These are phyloP conservation scores for Ciona savignyi DNA, from an alignment of 23 tunicate genomes.

Conservation along the genomic window DNA sequence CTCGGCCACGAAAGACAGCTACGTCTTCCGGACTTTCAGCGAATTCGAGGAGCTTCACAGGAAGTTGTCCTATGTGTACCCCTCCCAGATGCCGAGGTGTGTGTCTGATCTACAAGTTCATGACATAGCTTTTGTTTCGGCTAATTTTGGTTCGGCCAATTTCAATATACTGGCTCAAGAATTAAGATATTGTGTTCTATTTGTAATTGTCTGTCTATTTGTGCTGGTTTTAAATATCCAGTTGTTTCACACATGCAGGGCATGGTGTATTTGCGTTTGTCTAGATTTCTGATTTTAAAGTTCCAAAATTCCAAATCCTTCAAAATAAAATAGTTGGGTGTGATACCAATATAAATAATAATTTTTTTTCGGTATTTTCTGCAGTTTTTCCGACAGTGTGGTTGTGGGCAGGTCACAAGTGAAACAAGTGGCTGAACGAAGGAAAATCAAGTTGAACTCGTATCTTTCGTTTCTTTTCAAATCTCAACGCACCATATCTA, in stretches of 20 bases:
- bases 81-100: conserved; percentile 33
- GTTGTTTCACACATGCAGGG: too few species aligned
- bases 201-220: too few species aligned
- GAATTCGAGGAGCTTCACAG: conserved; percentile 85
- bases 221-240: too few species aligned
- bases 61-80: conserved; percentile 39
- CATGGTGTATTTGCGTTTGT: too few species aligned
- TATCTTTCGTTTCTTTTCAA: conserved; percentile 42
- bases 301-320: conserved; percentile 11
- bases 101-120: too few species aligned
- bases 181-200: too few species aligned
- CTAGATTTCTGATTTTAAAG: not conserved
- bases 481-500: conserved; percentile 37
- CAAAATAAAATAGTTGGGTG: conserved; percentile 23
- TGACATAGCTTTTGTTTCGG: too few species aligned
- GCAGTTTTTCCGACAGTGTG: conserved; percentile 71
- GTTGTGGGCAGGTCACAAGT: conserved; percentile 87
- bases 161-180: too few species aligned
- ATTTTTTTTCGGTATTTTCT: conserved; percentile 3
- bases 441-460: conserved; percentile 48
- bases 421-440: conserved; percentile 86
- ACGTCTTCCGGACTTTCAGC: conserved; percentile 80
- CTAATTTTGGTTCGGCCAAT: too few species aligned
- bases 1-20: conserved; percentile 30
- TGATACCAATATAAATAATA: too few species aligned